These are phyloP conservation scores for Lasioglossum baleicum DNA, from an alignment of 1,140 invertebrate genomes.

Conservation along the genomic window DNA sequence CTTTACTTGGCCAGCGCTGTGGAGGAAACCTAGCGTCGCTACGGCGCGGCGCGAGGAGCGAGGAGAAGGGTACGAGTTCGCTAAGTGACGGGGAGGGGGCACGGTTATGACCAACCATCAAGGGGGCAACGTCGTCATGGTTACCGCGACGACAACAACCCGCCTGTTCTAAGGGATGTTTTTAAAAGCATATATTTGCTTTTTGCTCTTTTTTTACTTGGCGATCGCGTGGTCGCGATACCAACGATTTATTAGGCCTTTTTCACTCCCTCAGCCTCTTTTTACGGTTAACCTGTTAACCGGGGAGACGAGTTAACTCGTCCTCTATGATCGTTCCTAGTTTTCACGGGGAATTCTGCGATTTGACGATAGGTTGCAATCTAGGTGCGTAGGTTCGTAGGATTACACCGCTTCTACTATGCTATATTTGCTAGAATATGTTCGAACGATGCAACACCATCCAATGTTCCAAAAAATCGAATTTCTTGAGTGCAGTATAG, in stretches of 20 bases:
- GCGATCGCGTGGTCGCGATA: constrained; percentile 35
- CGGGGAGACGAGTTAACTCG: too few species aligned
- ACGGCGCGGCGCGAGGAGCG: constrained; percentile 12
- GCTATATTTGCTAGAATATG: too few species aligned
- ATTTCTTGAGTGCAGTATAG: too few species aligned
- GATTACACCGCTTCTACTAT: too few species aligned
- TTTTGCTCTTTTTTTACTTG: constrained; percentile 48
- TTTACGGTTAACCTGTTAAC: background rate
- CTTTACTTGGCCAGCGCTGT: constrained; percentile 73
- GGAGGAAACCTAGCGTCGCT: constrained; percentile 71
- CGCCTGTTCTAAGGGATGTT: constrained; percentile 70
- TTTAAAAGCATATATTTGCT: constrained; percentile 64
- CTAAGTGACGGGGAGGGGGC: constrained; percentile 36
- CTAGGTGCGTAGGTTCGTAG: too few species aligned
- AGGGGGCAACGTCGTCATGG: constrained; percentile 76
- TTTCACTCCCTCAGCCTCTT: too few species aligned
- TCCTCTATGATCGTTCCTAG: too few species aligned
- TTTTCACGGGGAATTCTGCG: too few species aligned
- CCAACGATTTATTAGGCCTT: background rate
- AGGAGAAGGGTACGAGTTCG: constrained; percentile 36
- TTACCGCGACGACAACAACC: constrained; percentile 78
- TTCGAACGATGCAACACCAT: too few species aligned
- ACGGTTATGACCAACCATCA: constrained; percentile 74
- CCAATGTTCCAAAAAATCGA: too few species aligned
- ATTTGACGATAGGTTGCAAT: too few species aligned